Percentiles rank a stretch among this genome's conserved stretches.
These are phyloP conservation scores for Exephanes ischioxanthus DNA, from an alignment of 2,888 invertebrate species.

Conservation along the genomic window DNA sequence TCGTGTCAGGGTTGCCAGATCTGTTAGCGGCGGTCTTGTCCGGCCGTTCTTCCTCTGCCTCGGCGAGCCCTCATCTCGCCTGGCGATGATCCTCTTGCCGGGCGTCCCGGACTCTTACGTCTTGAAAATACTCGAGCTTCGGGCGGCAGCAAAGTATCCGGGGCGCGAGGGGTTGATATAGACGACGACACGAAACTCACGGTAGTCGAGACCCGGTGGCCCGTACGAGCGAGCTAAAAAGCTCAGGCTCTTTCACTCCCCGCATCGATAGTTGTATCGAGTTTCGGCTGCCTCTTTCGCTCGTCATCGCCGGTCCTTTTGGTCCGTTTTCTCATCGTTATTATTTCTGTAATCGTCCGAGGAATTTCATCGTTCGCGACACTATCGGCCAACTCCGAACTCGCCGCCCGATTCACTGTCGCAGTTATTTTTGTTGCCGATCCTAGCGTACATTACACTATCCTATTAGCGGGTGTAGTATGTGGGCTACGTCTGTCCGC, in stretches of 20 bases:
- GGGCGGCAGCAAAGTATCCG: conserved; percentile 17
- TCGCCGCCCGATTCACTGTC: conserved; percentile 5
- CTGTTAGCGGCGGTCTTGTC: conserved; percentile 44
- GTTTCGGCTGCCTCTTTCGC: conserved; percentile 45
- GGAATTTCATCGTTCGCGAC: conserved; percentile 50
- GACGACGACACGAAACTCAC: conserved; percentile 32
- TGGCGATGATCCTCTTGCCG: conserved; percentile 37
- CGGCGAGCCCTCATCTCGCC: background rate
- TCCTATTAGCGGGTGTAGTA: background rate
- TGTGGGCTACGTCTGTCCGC: background rate
- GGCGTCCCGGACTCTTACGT: conserved; percentile 44
- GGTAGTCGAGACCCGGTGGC: conserved; percentile 50
- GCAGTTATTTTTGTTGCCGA: conserved; percentile 50
- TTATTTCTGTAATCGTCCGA: conserved; percentile 63
- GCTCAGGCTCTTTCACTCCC: conserved; percentile 45
- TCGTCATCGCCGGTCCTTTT: background rate
- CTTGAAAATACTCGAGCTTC: conserved; percentile 69
- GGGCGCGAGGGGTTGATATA: conserved; percentile 21
- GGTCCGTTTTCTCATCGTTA: conserved; percentile 32
- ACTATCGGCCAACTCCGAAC: conserved; percentile 10
- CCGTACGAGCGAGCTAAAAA: conserved; percentile 47
- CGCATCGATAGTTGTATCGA: conserved; percentile 60
- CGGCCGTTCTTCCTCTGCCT: conserved; percentile 8
- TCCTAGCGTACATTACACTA: background rate
- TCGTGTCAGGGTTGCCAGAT: conserved; percentile 79